Evolutionary conservation across 2,113 vertebrate species (phyloP).

Genomic region (Poeciliopsis retropinna): DNA sequence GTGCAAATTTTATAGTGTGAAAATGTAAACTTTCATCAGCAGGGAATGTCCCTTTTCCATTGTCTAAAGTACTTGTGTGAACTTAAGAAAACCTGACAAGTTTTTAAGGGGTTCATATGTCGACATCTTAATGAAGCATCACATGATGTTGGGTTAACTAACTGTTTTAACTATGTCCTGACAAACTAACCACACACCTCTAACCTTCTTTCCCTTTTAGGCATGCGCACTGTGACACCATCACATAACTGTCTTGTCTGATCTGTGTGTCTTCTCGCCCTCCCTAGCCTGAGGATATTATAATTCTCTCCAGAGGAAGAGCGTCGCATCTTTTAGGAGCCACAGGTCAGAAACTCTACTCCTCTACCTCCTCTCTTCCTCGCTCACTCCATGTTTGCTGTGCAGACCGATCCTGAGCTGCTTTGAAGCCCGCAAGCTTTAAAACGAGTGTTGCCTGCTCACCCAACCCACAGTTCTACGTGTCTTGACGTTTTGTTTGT

Average conservation of each 20-base stretch:
- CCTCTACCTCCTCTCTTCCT: constrained; percentile 29
- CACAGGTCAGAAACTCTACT: constrained; percentile 81
- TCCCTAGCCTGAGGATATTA: constrained; percentile 81
- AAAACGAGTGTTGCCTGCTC: constrained; percentile 68
- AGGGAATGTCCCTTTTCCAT: too few species aligned
- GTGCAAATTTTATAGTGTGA: too few species aligned
- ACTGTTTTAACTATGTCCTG: constrained; percentile 11
- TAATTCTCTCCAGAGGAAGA: constrained; percentile 81
- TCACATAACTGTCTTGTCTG: constrained; percentile 65
- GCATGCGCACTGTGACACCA: constrained; percentile 3
- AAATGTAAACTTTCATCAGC: too few species aligned
- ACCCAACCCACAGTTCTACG: constrained; percentile 16
- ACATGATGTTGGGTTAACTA: too few species aligned
- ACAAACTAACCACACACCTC: constrained; percentile 33
- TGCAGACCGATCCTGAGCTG: constrained; percentile 35
- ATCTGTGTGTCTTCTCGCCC: constrained; percentile 71
- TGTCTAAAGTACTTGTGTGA: too few species aligned
- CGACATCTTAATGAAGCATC: too few species aligned
- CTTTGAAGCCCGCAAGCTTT: constrained; percentile 60
- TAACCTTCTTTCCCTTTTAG: constrained; percentile 27
- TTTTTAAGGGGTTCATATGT: too few species aligned
- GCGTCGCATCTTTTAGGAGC: constrained; percentile 76
- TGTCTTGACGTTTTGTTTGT: constrained; percentile 35
- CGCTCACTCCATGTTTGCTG: constrained; percentile 22
- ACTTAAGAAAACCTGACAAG: too few species aligned